A percentile compares a stretch with the other conserved stretches of the same genome.
Evolutionary conservation across 2,113 vertebrate genomes (phyloP).

Genomic region (Laterallus jamaicensis): DNA sequence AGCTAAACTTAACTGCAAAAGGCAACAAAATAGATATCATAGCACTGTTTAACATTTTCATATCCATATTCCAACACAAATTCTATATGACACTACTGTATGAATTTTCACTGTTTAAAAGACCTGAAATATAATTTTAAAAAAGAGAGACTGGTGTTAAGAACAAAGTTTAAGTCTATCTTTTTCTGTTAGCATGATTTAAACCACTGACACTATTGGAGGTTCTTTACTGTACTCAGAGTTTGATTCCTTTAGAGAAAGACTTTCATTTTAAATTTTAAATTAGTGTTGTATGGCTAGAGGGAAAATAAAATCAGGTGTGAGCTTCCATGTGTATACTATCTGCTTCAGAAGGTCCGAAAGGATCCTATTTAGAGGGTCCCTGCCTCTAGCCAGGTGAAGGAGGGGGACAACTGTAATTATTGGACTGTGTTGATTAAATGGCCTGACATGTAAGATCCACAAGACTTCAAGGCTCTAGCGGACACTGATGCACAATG

Average conservation of each 20-base stretch:
- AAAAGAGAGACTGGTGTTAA: neutral
- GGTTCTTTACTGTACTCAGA: slow-evolving; percentile 55
- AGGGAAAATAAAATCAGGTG: slow-evolving; percentile 55
- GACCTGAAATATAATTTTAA: neutral
- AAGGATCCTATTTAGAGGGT: no score
- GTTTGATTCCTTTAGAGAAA: slow-evolving; percentile 60
- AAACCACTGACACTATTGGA: slow-evolving; percentile 62
- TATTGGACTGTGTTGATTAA: no score
- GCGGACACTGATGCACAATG: no score
- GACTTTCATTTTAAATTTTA: slow-evolving; percentile 62
- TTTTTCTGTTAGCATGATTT: slow-evolving; percentile 57
- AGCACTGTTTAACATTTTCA: neutral
- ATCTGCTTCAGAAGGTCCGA: slow-evolving; percentile 23
- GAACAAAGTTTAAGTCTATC: neutral
- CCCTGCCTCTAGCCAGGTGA: no score
- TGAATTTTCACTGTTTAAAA: neutral
- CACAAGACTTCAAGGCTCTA: no score
- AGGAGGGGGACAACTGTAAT: no score
- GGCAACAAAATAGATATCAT: neutral
- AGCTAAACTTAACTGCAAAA: neutral
- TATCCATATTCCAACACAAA: neutral
- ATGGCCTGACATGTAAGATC: no score
- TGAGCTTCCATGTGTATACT: slow-evolving; percentile 46
- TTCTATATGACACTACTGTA: neutral
- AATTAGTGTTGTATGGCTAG: slow-evolving; percentile 44